A percentile compares a stretch with the other conserved stretches of the same genome.
Conservation (phyloP, 2,113 vertebrate species). For the Gambusia holbrooki region DNA sequence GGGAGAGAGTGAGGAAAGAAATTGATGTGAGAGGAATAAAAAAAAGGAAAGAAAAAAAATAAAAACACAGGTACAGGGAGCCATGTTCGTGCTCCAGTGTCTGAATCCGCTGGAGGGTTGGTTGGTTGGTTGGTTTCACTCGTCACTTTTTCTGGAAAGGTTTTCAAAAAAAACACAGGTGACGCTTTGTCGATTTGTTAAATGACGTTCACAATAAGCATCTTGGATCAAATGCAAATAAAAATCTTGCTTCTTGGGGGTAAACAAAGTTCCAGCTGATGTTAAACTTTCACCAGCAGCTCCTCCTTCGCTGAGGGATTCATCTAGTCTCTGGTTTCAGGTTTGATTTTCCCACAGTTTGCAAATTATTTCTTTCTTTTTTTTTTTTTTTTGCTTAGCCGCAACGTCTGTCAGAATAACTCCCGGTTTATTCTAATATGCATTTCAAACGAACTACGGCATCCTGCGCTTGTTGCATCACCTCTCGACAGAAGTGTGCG, state of each 20-base stretch:
- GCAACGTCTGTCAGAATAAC: constrained; percentile 1
- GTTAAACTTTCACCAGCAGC: constrained; percentile 5
- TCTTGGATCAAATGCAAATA: neutral
- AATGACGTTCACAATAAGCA: neutral
- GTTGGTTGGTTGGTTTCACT: neutral
- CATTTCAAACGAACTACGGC: constrained; percentile 42
- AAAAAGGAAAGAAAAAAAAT: neutral
- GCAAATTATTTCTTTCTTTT: neutral
- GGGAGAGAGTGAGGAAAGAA: neutral
- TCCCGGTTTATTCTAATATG: constrained; percentile 27
- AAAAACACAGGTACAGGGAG: constrained; percentile 37
- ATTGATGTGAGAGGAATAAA: constrained; percentile 24
- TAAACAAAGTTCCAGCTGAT: neutral
- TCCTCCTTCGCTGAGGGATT: constrained; percentile 8
- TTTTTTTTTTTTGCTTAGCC: neutral
- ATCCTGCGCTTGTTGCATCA: neutral
- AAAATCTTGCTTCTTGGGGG: neutral
- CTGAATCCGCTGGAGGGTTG: neutral
- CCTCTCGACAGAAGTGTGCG: constrained; percentile 1
- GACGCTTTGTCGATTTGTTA: neutral
- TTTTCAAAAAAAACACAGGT: neutral
- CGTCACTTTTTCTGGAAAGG: neutral
- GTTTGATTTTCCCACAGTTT: constrained; percentile 25
- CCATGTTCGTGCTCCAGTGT: neutral
- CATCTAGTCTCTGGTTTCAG: neutral